These are phyloP conservation scores for Sesia bembeciformis DNA, from an alignment of 2,888 invertebrate genomes.

Conservation along the genomic window DNA sequence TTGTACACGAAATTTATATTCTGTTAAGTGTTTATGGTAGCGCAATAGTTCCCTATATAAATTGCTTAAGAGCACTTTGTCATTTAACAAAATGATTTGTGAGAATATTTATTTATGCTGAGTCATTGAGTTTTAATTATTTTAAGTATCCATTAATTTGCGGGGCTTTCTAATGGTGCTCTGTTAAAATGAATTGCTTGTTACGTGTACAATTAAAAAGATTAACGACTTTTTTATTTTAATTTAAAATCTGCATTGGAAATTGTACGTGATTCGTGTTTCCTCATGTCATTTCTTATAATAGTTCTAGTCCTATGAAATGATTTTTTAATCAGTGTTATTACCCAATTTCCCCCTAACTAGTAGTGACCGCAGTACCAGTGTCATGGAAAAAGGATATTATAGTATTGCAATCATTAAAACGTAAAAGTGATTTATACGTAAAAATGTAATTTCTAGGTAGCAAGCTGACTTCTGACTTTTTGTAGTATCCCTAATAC, in stretches of 20 bases:
- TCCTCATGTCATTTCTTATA: too few relatives aligned
- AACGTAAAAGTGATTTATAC: too few relatives aligned
- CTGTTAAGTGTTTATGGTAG: conserved; percentile 18
- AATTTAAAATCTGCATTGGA: neutral
- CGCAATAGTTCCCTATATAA: conserved; percentile 10
- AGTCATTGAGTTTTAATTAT: conserved; percentile 38
- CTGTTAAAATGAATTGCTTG: conserved; percentile 6
- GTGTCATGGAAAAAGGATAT: too few relatives aligned
- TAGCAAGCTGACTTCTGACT: too few relatives aligned
- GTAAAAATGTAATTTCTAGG: too few relatives aligned
- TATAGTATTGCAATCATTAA: too few relatives aligned
- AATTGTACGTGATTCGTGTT: too few relatives aligned
- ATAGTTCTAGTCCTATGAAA: too few relatives aligned
- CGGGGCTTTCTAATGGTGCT: conserved; percentile 30
- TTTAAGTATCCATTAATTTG: conserved; percentile 34
- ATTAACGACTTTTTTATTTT: conserved; percentile 1
- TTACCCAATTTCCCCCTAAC: too few relatives aligned
- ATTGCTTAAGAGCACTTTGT: conserved; percentile 10
- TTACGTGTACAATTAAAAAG: conserved; percentile 2
- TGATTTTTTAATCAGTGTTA: too few relatives aligned
- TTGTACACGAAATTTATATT: conserved; percentile 10
- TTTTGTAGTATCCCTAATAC: too few relatives aligned
- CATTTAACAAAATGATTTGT: conserved; percentile 20
- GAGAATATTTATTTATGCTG: conserved; percentile 14
- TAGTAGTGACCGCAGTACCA: too few relatives aligned